Evolutionary conservation across 2,113 vertebrate species (phyloP).

Genomic region (Megaceryle torquata): DNA sequence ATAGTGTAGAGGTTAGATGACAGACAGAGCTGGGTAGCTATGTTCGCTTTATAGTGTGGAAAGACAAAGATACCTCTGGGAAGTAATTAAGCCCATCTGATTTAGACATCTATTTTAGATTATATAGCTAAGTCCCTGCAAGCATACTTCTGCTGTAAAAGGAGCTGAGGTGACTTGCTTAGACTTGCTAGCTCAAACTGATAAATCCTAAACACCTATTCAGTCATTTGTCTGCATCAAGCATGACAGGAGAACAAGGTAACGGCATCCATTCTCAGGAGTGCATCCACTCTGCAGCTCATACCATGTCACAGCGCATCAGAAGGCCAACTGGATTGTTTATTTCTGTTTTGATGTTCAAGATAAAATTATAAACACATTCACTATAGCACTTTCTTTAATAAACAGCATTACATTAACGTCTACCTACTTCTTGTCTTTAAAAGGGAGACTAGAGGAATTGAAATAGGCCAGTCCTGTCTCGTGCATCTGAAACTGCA

Average conservation of each 20-base stretch:
- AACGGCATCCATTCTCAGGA: not conserved
- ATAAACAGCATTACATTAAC: not conserved
- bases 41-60: not conserved
- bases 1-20: not conserved
- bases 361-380: not conserved
- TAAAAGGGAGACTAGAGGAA: not conserved
- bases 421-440: not conserved
- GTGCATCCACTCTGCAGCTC: not conserved
- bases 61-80: not conserved
- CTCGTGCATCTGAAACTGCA: accelerated
- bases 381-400: not conserved
- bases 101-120: not conserved
- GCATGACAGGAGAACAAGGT: not conserved
- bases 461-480: not conserved
- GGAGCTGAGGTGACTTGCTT: not conserved
- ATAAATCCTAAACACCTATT: not conserved
- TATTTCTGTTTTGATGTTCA: slow-evolving; percentile 16
- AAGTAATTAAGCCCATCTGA: not conserved
- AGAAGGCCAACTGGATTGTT: not conserved
- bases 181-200: not conserved
- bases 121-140: not conserved
- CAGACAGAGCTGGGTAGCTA: not conserved
- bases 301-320: not conserved
- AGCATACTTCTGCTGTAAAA: not conserved
- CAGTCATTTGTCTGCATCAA: not conserved